A percentile compares a stretch with the other conserved stretches of the same genome.
Evolutionary conservation across 1,140 invertebrate genomes (phyloP).

Genomic region (Drosophila azteca): DNA sequence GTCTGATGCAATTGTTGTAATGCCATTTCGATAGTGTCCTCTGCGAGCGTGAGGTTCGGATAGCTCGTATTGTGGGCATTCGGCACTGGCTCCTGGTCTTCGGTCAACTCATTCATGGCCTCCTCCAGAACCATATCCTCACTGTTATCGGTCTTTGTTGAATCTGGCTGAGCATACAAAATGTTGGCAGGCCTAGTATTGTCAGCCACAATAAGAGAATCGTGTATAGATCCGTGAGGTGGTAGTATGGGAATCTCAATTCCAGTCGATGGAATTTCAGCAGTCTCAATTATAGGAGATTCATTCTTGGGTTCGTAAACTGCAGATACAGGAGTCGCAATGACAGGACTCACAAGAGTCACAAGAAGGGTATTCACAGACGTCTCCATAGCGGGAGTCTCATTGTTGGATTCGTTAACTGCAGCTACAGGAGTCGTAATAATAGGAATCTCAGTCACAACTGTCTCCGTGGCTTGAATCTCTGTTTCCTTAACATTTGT

Average conservation of each 20-base stretch:
- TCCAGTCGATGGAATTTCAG: too few relatives aligned
- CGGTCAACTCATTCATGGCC: conserved; percentile 16
- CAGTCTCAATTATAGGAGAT: too few relatives aligned
- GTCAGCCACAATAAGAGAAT: not conserved
- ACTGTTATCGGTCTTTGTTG: conserved; percentile 59
- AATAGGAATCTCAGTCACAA: too few relatives aligned
- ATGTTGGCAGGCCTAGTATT: conserved; percentile 15
- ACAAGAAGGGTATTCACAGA: too few relatives aligned
- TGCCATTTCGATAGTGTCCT: conserved; percentile 55
- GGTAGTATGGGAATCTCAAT: not conserved
- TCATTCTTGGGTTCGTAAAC: too few relatives aligned
- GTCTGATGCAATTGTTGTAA: conserved; percentile 54
- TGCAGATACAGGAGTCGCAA: too few relatives aligned
- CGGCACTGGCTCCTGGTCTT: not conserved
- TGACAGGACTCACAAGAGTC: too few relatives aligned
- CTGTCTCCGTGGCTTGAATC: too few relatives aligned
- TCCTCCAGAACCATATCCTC: conserved; percentile 37
- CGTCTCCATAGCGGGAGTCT: too few relatives aligned
- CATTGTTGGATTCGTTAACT: too few relatives aligned
- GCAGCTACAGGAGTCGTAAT: too few relatives aligned
- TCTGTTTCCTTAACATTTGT: too few relatives aligned
- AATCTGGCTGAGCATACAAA: conserved; percentile 63
- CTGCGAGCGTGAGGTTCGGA: conserved; percentile 34
- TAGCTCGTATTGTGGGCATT: not conserved
- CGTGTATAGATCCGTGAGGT: not conserved